Percentiles rank a stretch among this genome's conserved stretches.
These are phyloP conservation scores for Hemichromis elongatus DNA, from an alignment of 2,113 vertebrate species.

Conservation along the genomic window DNA sequence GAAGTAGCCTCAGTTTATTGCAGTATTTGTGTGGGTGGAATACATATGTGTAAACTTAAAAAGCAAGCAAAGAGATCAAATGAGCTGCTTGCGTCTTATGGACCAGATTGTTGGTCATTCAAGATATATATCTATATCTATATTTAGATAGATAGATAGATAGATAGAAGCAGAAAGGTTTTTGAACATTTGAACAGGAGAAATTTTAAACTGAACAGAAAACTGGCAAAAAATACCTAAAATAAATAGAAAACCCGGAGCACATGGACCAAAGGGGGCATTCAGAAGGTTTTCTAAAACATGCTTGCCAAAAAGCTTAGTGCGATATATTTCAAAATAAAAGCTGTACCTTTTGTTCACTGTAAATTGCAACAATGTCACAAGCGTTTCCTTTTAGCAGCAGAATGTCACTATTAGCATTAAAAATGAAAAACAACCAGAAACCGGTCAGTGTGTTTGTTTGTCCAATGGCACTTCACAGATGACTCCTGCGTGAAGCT, in stretches of 20 bases:
- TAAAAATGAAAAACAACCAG: not conserved
- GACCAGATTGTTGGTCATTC: not conserved
- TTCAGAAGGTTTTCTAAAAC: not conserved
- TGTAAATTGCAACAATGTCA: not conserved
- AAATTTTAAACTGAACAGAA: not conserved
- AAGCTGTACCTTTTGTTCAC: not conserved
- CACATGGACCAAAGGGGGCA: not conserved
- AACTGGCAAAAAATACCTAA: not conserved
- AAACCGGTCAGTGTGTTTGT: not conserved
- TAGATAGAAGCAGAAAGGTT: not conserved
- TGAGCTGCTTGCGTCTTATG: not conserved
- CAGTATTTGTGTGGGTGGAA: not conserved
- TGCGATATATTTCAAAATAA: not conserved
- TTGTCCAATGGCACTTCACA: rapidly evolving
- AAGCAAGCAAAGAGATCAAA: not conserved
- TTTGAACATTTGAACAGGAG: not conserved
- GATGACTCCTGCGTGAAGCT: not conserved
- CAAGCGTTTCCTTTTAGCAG: not conserved
- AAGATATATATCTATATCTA: no score
- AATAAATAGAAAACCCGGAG: not conserved
- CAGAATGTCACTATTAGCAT: not conserved
- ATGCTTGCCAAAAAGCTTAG: not conserved
- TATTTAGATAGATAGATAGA: not conserved
- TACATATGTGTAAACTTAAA: not conserved
- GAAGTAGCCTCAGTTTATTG: not conserved